phyloP scores from a whole-genome alignment of 2,888 invertebrate species.

The Drosophila silvestris region DNA sequence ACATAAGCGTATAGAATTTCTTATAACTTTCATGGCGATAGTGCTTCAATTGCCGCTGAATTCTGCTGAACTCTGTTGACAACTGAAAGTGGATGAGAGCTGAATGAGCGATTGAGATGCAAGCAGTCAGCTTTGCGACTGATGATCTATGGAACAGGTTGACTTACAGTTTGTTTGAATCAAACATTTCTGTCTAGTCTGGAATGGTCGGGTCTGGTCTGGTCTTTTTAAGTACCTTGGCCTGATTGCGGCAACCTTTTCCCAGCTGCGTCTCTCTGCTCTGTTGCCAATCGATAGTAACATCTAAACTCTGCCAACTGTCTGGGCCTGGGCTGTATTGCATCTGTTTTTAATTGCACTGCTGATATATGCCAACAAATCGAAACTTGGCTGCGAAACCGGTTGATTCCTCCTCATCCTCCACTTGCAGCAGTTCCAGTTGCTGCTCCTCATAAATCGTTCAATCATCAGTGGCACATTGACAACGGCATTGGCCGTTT shows the following conservation, averaged over 20 bases:
- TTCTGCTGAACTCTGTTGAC: not conserved
- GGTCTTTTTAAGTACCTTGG: slow-evolving; percentile 49
- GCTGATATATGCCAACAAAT: slow-evolving; percentile 47
- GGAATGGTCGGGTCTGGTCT: not conserved
- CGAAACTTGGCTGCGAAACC: slow-evolving; percentile 48
- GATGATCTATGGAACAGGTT: slow-evolving; percentile 44
- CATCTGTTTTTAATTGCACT: slow-evolving; percentile 73
- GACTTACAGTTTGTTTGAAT: slow-evolving; percentile 4
- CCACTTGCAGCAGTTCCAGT: slow-evolving; percentile 10
- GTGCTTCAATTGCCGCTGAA: not conserved
- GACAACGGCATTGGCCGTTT: slow-evolving; percentile 61
- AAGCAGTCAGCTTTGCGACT: slow-evolving; percentile 9
- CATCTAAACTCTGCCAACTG: slow-evolving; percentile 16
- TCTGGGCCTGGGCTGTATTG: slow-evolving; percentile 18
- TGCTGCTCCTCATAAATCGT: slow-evolving; percentile 71
- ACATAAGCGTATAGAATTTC: not conserved
- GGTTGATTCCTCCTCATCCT: slow-evolving; percentile 18
- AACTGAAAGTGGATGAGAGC: slow-evolving; percentile 7
- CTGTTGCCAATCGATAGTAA: slow-evolving; percentile 31
- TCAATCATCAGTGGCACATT: slow-evolving; percentile 76
- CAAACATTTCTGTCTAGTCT: slow-evolving; percentile 6
- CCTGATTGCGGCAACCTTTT: slow-evolving; percentile 31
- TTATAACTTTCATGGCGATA: not conserved
- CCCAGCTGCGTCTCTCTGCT: not conserved
- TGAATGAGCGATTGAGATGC: slow-evolving; percentile 16